Conservation (phyloP, 1,140 invertebrate genomes). For the Physella acuta region DNA sequence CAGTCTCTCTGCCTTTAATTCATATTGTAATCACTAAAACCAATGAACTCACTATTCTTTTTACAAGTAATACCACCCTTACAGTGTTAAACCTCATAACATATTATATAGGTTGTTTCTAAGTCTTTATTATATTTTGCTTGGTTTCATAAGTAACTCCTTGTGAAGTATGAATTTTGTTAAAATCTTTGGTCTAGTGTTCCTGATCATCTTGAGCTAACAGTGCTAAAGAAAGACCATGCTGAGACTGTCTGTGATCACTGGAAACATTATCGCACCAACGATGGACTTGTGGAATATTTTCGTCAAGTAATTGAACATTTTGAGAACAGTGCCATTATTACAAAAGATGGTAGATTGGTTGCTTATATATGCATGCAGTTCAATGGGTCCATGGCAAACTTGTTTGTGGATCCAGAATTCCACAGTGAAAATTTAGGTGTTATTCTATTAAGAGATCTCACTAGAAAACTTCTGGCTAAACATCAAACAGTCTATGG, state of each 20-base stretch:
- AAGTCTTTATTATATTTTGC: no score
- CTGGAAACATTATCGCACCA: slow-evolving; percentile 35
- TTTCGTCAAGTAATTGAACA: slow-evolving; percentile 34
- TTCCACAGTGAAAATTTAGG: slow-evolving; percentile 34
- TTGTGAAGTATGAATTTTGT: slow-evolving; percentile 2
- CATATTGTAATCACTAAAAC: no score
- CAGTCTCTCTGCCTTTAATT: no score
- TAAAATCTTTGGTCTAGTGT: slow-evolving; percentile 33
- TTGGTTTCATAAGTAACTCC: neutral
- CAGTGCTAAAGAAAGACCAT: slow-evolving; percentile 31
- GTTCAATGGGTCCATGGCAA: slow-evolving; percentile 46
- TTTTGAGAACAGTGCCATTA: slow-evolving; percentile 44
- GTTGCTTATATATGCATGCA: slow-evolving; percentile 45
- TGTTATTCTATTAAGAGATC: slow-evolving; percentile 35
- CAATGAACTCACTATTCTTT: no score
- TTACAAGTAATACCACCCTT: no score
- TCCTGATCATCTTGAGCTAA: slow-evolving; percentile 34
- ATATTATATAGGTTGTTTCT: no score
- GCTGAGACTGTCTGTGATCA: slow-evolving; percentile 29
- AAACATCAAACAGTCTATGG: slow-evolving; percentile 39
- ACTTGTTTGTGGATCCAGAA: slow-evolving; percentile 40
- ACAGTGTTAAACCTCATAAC: no score
- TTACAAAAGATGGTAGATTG: slow-evolving; percentile 32
- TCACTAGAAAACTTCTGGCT: slow-evolving; percentile 33
- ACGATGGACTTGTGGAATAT: slow-evolving; percentile 37